Percentiles rank a stretch among this genome's conserved stretches.
phyloP scores from a whole-genome alignment of 37 sponge, comb jelly and placozoan species.

The Dysidea cf. avara region DNA sequence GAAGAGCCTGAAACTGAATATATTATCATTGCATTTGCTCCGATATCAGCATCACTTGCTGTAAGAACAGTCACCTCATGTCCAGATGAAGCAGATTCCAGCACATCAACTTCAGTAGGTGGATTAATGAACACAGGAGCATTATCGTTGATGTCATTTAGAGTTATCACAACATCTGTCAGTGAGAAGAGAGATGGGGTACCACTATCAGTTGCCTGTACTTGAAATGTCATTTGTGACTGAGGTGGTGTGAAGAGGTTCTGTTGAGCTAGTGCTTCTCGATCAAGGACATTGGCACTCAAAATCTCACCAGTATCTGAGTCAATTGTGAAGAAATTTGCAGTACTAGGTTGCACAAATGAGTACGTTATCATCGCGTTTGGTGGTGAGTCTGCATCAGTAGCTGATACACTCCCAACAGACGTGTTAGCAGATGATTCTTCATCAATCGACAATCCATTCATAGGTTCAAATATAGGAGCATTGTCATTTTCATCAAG shows the following conservation, averaged over 20 bases:
- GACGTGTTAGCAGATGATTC: background rate
- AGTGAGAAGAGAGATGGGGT: conserved; percentile 30
- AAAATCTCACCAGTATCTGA: background rate
- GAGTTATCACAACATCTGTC: conserved; percentile 11
- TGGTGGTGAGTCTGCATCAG: background rate
- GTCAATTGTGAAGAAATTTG: conserved; percentile 9
- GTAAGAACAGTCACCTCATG: background rate
- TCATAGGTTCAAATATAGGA: conserved; percentile 24
- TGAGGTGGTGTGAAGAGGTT: conserved; percentile 28
- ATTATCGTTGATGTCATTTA: conserved; percentile 76
- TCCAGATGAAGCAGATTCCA: background rate
- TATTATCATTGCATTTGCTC: background rate
- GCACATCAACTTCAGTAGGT: background rate
- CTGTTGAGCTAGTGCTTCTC: conserved; percentile 5
- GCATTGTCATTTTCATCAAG: conserved; percentile 67
- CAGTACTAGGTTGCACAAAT: background rate
- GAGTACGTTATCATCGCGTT: too few species aligned
- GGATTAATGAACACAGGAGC: conserved; percentile 37
- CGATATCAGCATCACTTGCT: conserved; percentile 9
- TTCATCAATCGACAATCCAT: background rate
- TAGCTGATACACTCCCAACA: conserved; percentile 2
- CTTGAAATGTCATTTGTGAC: conserved; percentile 1
- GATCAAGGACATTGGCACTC: background rate
- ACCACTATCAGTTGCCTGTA: conserved; percentile 61
- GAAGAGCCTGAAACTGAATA: background rate